phyloP scores from a whole-genome alignment of 1,140 invertebrate species.

The Campoletis sonorensis region DNA sequence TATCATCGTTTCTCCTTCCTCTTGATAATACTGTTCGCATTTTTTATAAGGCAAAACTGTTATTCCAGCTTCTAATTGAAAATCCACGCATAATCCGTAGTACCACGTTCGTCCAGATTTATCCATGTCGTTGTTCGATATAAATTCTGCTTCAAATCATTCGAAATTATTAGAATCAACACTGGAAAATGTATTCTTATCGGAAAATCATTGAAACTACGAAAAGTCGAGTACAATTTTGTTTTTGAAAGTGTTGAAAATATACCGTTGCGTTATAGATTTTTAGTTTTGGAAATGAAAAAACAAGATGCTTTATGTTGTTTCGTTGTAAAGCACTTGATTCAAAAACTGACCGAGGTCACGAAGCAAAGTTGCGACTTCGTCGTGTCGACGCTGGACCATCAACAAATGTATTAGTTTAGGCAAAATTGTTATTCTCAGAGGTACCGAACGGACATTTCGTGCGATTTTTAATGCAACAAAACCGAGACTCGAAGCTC shows the following conservation, averaged over 20 bases:
- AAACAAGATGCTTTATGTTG: no score
- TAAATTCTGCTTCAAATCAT: slow-evolving; percentile 62
- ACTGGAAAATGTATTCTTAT: no score
- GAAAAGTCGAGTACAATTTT: no score
- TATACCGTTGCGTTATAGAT: no score
- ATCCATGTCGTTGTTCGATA: slow-evolving; percentile 69
- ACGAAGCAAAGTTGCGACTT: slow-evolving; percentile 68
- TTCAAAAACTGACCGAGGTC: slow-evolving; percentile 66
- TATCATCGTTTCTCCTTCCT: slow-evolving; percentile 67
- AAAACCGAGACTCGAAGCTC: slow-evolving; percentile 72
- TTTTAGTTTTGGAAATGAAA: no score
- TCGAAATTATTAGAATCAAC: neutral
- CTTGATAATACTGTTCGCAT: slow-evolving; percentile 71
- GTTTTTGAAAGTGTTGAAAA: no score
- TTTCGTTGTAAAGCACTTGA: neutral
- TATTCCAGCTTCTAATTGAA: slow-evolving; percentile 76
- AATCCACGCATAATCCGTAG: slow-evolving; percentile 72
- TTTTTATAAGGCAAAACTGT: slow-evolving; percentile 64
- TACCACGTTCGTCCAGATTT: slow-evolving; percentile 76
- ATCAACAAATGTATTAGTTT: slow-evolving; percentile 70
- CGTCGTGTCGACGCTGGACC: slow-evolving; percentile 65
- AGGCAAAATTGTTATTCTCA: slow-evolving; percentile 70
- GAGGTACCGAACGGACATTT: slow-evolving; percentile 63
- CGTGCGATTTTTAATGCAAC: slow-evolving; percentile 68
- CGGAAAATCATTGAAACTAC: no score